These are phyloP conservation scores for Alloplasta piceator DNA, from an alignment of 2,888 invertebrate genomes.

Conservation along the genomic window DNA sequence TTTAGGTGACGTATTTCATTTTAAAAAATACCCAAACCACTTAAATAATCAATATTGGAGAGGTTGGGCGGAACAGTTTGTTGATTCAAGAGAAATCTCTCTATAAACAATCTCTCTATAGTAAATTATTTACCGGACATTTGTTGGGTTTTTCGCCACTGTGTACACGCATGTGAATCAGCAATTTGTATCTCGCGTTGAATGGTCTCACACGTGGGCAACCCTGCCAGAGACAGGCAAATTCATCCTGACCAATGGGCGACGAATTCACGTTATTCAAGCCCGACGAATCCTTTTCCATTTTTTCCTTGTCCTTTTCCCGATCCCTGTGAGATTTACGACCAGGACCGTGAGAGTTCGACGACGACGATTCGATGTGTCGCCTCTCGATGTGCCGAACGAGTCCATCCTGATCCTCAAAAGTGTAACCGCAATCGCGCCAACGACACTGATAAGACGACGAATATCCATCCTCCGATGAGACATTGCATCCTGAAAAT, in stretches of 20 bases:
- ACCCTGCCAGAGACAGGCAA: constrained; percentile 97
- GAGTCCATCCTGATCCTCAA: constrained; percentile 91
- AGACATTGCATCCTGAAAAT: constrained; percentile 69
- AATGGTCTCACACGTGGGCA: constrained; percentile 96
- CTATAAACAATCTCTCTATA: constrained; percentile 4
- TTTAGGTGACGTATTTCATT: no score
- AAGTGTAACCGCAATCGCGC: constrained; percentile 93
- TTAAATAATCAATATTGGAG: no score
- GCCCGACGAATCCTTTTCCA: constrained; percentile 31
- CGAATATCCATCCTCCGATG: constrained; percentile 71
- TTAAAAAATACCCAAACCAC: no score
- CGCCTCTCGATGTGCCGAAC: constrained; percentile 93
- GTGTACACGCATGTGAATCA: constrained; percentile 98
- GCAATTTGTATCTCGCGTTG: constrained; percentile 98
- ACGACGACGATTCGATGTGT: constrained; percentile 89
- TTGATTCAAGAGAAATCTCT: background rate
- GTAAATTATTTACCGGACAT: constrained; percentile 92
- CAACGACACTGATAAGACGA: constrained; percentile 89
- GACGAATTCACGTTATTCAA: constrained; percentile 14
- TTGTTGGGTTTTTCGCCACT: constrained; percentile 99
- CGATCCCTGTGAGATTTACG: constrained; percentile 74
- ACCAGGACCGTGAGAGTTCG: constrained; percentile 74
- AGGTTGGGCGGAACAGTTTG: no score
- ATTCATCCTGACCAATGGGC: constrained; percentile 86
- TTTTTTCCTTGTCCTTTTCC: constrained; percentile 66